A percentile compares a stretch with the other conserved stretches of the same genome.
Evolutionary conservation across 1,140 invertebrate genomes (phyloP).

Genomic region (Eumaeus atala): DNA sequence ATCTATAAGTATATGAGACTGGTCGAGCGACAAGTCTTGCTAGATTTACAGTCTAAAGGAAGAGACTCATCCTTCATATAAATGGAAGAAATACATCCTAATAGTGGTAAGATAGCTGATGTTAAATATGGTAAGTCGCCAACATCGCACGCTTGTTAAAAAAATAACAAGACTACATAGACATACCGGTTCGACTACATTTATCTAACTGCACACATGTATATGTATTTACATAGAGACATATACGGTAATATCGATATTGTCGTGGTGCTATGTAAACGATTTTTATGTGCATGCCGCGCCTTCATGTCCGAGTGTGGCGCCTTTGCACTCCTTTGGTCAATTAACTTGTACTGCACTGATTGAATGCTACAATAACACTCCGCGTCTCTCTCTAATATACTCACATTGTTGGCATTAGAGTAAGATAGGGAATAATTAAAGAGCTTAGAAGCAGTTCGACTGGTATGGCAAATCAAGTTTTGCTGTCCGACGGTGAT

Average conservation of each 20-base stretch:
- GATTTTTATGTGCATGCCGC: conserved; percentile 4
- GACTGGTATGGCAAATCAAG: conserved; percentile 15
- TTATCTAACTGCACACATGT: too few species aligned
- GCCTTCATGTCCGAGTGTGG: conserved; percentile 2
- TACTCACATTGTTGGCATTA: neutral
- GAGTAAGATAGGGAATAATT: neutral
- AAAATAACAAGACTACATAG: too few species aligned
- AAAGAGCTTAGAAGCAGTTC: neutral
- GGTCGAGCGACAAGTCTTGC: too few species aligned
- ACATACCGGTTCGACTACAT: too few species aligned
- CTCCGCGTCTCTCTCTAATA: conserved; percentile 1
- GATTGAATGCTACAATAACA: conserved; percentile 27
- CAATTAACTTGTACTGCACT: conserved; percentile 33
- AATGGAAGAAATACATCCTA: too few species aligned
- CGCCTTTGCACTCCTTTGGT: conserved; percentile 29
- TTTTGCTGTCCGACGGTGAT: conserved; percentile 22
- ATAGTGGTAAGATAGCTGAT: too few species aligned
- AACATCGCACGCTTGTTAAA: too few species aligned
- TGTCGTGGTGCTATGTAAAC: neutral
- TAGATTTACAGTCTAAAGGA: too few species aligned
- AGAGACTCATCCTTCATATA: too few species aligned
- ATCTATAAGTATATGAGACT: too few species aligned
- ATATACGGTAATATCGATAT: conserved; percentile 2
- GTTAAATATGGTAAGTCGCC: too few species aligned
- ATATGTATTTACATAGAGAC: neutral